These are phyloP conservation scores for Kradibia gibbosae DNA, from an alignment of 1,140 invertebrate species.

Conservation along the genomic window DNA sequence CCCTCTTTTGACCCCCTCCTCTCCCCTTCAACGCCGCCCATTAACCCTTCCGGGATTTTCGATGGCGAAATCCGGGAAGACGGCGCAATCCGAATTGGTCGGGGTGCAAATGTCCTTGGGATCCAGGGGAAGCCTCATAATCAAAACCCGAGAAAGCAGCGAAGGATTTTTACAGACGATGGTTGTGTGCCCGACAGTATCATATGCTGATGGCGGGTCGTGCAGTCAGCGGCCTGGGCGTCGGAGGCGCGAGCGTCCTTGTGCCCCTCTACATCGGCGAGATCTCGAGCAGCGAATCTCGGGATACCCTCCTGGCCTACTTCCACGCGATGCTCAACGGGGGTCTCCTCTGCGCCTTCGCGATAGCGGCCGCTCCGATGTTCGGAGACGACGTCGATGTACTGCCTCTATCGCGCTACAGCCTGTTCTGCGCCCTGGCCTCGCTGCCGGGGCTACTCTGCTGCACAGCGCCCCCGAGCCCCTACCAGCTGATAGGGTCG, in stretches of 20 bases:
- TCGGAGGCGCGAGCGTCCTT: constrained; percentile 79
- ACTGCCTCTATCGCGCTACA: constrained; percentile 69
- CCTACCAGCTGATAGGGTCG: constrained; percentile 57
- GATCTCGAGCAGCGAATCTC: constrained; percentile 82
- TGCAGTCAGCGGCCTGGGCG: constrained; percentile 80
- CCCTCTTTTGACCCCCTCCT: too few relatives aligned
- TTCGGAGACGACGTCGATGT: constrained; percentile 74
- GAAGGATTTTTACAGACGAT: too few relatives aligned
- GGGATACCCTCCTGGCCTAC: constrained; percentile 82
- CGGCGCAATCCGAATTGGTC: too few relatives aligned
- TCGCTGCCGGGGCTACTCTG: constrained; percentile 62
- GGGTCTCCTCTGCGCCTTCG: constrained; percentile 80
- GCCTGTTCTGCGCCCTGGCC: constrained; percentile 76
- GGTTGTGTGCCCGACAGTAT: constrained; percentile 46
- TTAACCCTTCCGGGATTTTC: too few relatives aligned
- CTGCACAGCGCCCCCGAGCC: constrained; percentile 75
- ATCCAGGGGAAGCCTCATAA: too few relatives aligned
- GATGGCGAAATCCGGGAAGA: too few relatives aligned
- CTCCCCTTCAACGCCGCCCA: too few relatives aligned
- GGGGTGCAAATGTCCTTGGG: too few relatives aligned
- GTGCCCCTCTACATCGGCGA: constrained; percentile 87
- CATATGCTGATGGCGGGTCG: constrained; percentile 78
- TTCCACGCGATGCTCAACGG: constrained; percentile 84
- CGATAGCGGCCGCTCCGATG: constrained; percentile 66
- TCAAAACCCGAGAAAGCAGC: too few relatives aligned